Percentiles rank a stretch among this genome's conserved stretches.
phyloP scores from a whole-genome alignment of 37 sponge, comb jelly and placozoan species.

The Tethya wilhelma region DNA sequence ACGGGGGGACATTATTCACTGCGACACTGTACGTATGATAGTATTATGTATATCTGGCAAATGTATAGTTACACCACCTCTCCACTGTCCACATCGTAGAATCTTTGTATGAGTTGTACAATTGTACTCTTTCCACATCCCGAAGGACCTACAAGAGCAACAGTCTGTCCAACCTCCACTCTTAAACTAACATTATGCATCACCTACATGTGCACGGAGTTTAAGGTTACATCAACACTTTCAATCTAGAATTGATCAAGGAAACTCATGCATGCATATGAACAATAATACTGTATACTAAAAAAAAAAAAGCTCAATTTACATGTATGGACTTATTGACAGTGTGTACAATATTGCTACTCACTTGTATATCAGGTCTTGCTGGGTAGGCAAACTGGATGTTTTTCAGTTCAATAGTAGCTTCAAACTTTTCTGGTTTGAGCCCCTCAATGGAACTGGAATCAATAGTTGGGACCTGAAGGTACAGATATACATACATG shows the following conservation, averaged over 20 bases:
- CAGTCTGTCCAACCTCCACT: slow-evolving; percentile 63
- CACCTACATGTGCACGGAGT: slow-evolving; percentile 47
- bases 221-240: background rate
- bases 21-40: too few relatives aligned
- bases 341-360: background rate
- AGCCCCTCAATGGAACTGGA: slow-evolving; percentile 40
- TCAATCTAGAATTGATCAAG: too few relatives aligned
- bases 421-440: slow-evolving; percentile 39
- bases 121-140: slow-evolving; percentile 90
- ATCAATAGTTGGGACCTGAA: slow-evolving; percentile 64
- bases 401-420: slow-evolving; percentile 45
- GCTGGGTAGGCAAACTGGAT: slow-evolving; percentile 72
- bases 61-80: slow-evolving; percentile 8
- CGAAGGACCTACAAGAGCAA: slow-evolving; percentile 86
- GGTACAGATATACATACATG: background rate
- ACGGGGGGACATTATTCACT: too few relatives aligned
- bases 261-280: too few relatives aligned
- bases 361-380: slow-evolving; percentile 54
- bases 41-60: background rate
- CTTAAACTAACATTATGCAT: slow-evolving; percentile 51
- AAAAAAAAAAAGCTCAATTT: too few relatives aligned
- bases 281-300: too few relatives aligned
- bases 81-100: slow-evolving; percentile 70
- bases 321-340: too few relatives aligned
- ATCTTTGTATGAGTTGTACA: slow-evolving; percentile 76